Conservation (phyloP, 2,888 invertebrate genomes). For the Stenolophus ochropezus region DNA sequence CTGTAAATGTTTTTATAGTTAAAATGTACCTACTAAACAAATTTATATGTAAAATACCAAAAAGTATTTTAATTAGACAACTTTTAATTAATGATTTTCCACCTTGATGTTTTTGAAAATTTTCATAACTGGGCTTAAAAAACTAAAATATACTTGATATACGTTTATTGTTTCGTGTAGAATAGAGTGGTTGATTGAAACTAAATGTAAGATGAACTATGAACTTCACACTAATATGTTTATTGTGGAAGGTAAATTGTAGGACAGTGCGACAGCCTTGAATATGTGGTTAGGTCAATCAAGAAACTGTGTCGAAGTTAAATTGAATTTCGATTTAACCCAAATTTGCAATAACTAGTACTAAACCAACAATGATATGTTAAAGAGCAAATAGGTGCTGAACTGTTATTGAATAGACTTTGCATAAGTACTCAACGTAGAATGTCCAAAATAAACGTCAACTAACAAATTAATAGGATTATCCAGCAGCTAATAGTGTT, state of each 20-base stretch:
- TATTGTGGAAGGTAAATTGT: not conserved
- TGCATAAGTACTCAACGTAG: not conserved
- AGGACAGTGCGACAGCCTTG: not conserved
- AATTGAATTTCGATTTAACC: not conserved
- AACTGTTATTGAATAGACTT: not conserved
- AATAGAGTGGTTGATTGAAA: too few species aligned
- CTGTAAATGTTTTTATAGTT: too few species aligned
- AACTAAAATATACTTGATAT: too few species aligned
- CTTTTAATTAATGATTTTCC: too few species aligned
- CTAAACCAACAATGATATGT: not conserved
- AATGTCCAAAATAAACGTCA: conserved; percentile 10
- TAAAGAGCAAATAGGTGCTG: not conserved
- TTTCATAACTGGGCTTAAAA: too few species aligned
- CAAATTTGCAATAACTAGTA: not conserved
- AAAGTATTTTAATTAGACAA: too few species aligned
- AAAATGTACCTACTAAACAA: too few species aligned
- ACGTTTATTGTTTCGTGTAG: too few species aligned
- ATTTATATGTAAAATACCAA: too few species aligned
- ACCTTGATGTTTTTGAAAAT: too few species aligned
- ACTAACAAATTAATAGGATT: conserved; percentile 27
- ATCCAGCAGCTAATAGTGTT: conserved; percentile 14
- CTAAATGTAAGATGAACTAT: too few species aligned
- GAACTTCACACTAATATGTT: too few species aligned
- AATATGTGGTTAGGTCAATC: not conserved
- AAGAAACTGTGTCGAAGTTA: not conserved